Percentiles rank a stretch among this genome's conserved stretches.
Conservation (phyloP, 2,797 vertebrate species). For the Smutsia temminckii region DNA sequence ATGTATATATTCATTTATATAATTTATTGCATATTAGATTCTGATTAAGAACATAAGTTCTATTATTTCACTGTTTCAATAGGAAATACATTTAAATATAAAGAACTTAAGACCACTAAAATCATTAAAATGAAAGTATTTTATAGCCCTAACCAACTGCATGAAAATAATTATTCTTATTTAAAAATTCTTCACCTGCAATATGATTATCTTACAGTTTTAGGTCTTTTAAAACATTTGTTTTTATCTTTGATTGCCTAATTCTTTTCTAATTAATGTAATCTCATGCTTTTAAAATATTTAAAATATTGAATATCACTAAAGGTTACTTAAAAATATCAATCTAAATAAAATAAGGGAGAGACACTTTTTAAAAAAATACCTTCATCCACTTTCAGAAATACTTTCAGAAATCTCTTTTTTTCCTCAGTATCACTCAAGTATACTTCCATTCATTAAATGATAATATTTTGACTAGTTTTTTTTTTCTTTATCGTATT, state of each 20-base stretch:
- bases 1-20: not conserved
- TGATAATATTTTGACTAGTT: not conserved
- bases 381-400: not conserved
- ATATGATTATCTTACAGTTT: not conserved
- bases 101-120: not conserved
- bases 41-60: not conserved
- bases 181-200: not conserved
- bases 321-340: slow-evolving; percentile 1
- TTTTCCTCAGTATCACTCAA: not conserved
- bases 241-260: not conserved
- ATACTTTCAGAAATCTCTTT: not conserved
- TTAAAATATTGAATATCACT: not conserved
- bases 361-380: not conserved
- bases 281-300: not conserved
- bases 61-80: not conserved
- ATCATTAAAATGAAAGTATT: slow-evolving; percentile 6
- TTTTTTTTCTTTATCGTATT: not conserved
- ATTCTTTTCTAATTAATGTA: not conserved
- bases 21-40: not conserved
- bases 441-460: not conserved
- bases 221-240: not conserved
- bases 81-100: not conserved
- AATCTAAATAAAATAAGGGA: not conserved
- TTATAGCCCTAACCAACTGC: not conserved
- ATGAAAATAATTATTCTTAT: not conserved